Conservation (phyloP, 2,113 vertebrate species). For the Sturnira hondurensis region DNA sequence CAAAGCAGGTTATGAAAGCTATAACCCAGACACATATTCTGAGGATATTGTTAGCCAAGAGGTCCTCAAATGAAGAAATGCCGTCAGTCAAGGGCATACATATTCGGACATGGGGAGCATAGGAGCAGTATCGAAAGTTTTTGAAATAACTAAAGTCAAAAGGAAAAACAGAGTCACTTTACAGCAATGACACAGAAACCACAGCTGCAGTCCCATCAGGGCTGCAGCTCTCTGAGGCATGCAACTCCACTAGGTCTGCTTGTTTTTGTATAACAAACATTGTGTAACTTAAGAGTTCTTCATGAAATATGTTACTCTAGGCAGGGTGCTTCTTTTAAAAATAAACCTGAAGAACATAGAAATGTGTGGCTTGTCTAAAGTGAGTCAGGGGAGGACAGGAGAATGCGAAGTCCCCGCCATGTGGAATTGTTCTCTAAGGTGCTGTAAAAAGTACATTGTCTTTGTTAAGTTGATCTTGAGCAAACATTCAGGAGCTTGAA, state of each 20-base stretch:
- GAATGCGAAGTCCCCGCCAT: background rate
- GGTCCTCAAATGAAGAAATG: constrained; percentile 89
- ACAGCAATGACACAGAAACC: constrained; percentile 23
- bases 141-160: constrained; percentile 85
- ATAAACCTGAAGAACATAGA: background rate
- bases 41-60: constrained; percentile 87
- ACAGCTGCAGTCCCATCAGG: background rate
- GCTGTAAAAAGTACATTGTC: background rate
- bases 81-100: constrained; percentile 88
- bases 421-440: background rate
- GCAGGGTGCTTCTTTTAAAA: background rate
- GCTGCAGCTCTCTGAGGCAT: background rate
- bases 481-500: background rate
- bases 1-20: constrained; percentile 88
- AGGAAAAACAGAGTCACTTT: constrained; percentile 48
- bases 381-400: background rate
- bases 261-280: background rate
- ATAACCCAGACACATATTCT: constrained; percentile 90
- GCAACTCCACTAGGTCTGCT: background rate
- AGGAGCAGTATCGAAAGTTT: constrained; percentile 89
- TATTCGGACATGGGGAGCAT: constrained; percentile 84
- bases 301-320: background rate
- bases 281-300: background rate
- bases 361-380: background rate
- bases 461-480: background rate